phyloP scores from a whole-genome alignment of 2,113 vertebrate genomes.

The Acrocephalus arundinaceus region DNA sequence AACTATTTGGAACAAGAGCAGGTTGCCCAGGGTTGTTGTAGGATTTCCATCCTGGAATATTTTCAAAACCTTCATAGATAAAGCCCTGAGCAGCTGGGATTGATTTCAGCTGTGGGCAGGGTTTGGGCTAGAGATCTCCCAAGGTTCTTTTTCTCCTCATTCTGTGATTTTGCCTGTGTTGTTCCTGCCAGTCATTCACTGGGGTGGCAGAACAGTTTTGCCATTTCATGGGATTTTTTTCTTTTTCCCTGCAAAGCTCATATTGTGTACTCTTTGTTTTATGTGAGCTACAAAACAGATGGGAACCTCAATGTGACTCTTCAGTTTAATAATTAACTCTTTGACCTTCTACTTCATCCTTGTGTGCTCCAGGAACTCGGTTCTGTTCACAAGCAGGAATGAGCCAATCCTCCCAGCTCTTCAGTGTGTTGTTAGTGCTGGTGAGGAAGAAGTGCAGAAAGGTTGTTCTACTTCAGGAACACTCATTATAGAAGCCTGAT shows the following conservation, averaged over 20 bases:
- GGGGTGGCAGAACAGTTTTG: background rate
- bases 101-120: background rate
- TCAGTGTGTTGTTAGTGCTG: background rate
- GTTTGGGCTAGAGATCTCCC: background rate
- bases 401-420: background rate
- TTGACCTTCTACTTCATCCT: background rate
- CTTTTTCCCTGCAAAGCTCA: background rate
- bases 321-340: conserved; percentile 29
- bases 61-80: background rate
- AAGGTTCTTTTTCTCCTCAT: background rate
- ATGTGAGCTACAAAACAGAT: background rate
- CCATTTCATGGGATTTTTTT: background rate
- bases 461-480: background rate
- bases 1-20: background rate
- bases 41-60: background rate
- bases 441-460: background rate
- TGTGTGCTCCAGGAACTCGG: background rate
- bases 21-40: background rate
- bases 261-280: background rate
- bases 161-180: background rate
- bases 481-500: background rate
- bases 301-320: background rate
- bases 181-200: background rate
- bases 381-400: background rate
- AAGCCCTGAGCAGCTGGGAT: background rate